Evolutionary conservation across 2,797 vertebrate species (phyloP).

Genomic region (Alauda arvensis): DNA sequence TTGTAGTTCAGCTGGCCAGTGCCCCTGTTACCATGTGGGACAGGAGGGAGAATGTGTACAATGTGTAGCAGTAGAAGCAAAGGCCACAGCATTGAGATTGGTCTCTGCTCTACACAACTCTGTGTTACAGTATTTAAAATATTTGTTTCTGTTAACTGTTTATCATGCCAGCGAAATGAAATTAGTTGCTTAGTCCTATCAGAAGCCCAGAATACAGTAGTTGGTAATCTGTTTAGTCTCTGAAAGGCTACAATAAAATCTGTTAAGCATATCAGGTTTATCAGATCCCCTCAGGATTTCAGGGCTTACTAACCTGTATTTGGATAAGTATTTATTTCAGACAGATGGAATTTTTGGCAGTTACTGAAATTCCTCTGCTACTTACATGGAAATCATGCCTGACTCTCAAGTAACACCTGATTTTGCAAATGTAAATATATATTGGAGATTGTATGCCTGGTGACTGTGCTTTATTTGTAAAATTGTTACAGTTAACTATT

Average conservation of each 20-base stretch:
- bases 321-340: slow-evolving; percentile 31
- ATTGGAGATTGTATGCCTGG: background rate
- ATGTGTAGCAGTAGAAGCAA: background rate
- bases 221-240: background rate
- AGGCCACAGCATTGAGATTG: background rate
- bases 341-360: slow-evolving; percentile 41
- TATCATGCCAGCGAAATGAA: background rate
- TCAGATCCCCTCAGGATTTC: slow-evolving; percentile 8
- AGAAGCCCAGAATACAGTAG: background rate
- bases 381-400: slow-evolving; percentile 1
- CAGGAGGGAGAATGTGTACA: background rate
- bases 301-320: slow-evolving; percentile 31
- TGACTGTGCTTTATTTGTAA: background rate
- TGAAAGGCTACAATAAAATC: slow-evolving; percentile 17
- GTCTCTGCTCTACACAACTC: background rate
- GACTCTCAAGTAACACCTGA: background rate
- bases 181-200: background rate
- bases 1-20: background rate
- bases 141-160: background rate
- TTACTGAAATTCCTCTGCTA: slow-evolving; percentile 23
- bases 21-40: background rate
- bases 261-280: slow-evolving; percentile 25
- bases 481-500: background rate
- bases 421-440: slow-evolving; percentile 12
- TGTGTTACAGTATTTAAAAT: background rate